Base-by-base conservation (phyloP, 2,113 vertebrate genomes). In the Crotalus horridus region DNA sequence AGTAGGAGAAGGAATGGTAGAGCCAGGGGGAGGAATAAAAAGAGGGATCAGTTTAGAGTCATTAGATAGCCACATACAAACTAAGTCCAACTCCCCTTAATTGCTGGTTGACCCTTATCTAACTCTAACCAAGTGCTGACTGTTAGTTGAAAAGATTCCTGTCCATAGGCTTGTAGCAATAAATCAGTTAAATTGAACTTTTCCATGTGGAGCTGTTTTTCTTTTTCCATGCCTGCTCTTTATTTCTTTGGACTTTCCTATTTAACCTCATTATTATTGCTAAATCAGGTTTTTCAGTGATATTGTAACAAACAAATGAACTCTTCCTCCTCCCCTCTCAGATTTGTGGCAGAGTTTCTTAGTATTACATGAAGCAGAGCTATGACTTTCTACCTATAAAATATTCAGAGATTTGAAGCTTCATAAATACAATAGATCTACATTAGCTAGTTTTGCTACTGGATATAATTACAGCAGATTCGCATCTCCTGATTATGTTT, bases 391-490 rank as follows among this genome's bases (percentile, higher is more conserved):
- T 94, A 91, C 20, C 15, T 53, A 9, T 74, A 20, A 0, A 0
- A 7, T 81, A 74, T n/a, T 20, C n/a, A 87, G 87, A 43, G 12
- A 91, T 29, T 21, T 88, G 29, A 87, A 89, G 6, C 8, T 87
- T 39, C 17, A 95, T 59, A 94, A 94, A 91, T 88, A 21, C 0
- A 92, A 88, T 81, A 1, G 24, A 29, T n/a, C 86, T 74, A 91
- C 90, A 26, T 46, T 92, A 90, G 0, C 94, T 95, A 96, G 59
- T 95, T 93, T 95, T 94, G 46, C 54, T 96, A 56, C 39, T 96
- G 95, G 94, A 89, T 90, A 89, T 95, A 96, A 97, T 94, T 95
- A 96, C 94, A 89, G 29, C 61, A 81, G 89, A 95, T 91, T 95
- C 96, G 92, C 64, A 94, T 93, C 26, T 93, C 74, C 59, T 91